Evolutionary conservation across 2,113 vertebrate species (phyloP).

Genomic region (Myrmophylax atrothorax): DNA sequence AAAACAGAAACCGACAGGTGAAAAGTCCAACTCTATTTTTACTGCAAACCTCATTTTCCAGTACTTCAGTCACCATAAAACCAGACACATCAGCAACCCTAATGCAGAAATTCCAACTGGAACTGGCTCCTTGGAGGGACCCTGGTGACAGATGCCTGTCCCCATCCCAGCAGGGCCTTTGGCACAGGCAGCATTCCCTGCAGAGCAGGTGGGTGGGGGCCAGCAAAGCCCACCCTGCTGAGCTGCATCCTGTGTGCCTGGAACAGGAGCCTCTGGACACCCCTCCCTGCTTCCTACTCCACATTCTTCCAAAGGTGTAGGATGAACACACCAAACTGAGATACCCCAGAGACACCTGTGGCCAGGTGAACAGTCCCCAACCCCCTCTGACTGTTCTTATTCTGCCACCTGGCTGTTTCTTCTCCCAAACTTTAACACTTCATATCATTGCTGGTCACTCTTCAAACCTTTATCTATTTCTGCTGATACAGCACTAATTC

Average conservation of each 20-base stretch:
- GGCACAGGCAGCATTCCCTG: rapidly evolving
- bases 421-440: background rate
- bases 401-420: background rate
- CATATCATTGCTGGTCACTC: background rate
- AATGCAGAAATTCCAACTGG: background rate
- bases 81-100: background rate
- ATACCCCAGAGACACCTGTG: background rate
- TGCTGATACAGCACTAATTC: background rate
- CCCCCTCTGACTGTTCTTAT: background rate
- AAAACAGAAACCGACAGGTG: background rate
- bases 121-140: background rate
- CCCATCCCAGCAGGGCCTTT: background rate
- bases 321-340: background rate
- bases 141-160: background rate
- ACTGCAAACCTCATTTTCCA: background rate
- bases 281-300: background rate
- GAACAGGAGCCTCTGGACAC: background rate
- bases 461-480: background rate
- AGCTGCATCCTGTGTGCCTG: background rate
- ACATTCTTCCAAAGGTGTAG: background rate
- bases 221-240: background rate
- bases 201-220: background rate
- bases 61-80: background rate
- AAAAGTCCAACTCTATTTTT: background rate
- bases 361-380: background rate